phyloP scores from a whole-genome alignment of 2,797 vertebrate genomes.

The Pseudomugil gertrudae region DNA sequence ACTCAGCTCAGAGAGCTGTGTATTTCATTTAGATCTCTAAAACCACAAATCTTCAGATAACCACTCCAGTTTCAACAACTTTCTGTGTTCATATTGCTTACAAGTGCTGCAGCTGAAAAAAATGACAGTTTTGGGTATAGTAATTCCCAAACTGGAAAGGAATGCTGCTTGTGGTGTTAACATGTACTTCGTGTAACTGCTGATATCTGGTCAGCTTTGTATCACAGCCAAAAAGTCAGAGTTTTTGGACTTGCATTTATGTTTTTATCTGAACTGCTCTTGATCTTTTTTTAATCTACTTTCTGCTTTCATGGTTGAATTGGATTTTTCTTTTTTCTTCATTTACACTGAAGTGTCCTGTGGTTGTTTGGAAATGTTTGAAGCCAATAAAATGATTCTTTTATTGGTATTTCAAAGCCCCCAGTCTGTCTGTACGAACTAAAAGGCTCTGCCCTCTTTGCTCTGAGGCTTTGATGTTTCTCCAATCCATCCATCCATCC shows the following conservation, averaged over 20 bases:
- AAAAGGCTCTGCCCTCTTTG: neutral
- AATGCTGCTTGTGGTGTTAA: neutral
- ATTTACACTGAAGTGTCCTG: conserved; percentile 11
- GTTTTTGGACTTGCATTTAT: conserved; percentile 2
- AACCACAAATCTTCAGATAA: conserved; percentile 17
- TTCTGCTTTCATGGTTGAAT: conserved; percentile 7
- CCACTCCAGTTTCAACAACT: conserved; percentile 6
- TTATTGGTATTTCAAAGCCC: conserved; percentile 7
- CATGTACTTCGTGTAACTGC: neutral
- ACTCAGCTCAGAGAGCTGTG: conserved; percentile 9
- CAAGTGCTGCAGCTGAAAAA: neutral
- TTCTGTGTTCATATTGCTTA: neutral
- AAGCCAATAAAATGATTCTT: conserved; percentile 16
- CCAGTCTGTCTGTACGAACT: neutral
- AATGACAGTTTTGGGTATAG: neutral
- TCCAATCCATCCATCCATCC: too few species aligned
- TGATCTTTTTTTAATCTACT: neutral
- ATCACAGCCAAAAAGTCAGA: neutral
- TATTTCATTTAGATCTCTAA: conserved; percentile 7
- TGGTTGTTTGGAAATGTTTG: neutral
- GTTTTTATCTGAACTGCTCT: neutral
- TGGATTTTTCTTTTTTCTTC: neutral
- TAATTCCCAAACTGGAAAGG: neutral
- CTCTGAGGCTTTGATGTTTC: neutral
- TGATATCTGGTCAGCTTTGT: conserved; percentile 2